Evolutionary conservation across 2,888 invertebrate genomes (phyloP), one percentile per base, ranked within the genome.

Genomic region (Amphipoea lucens): DNA sequence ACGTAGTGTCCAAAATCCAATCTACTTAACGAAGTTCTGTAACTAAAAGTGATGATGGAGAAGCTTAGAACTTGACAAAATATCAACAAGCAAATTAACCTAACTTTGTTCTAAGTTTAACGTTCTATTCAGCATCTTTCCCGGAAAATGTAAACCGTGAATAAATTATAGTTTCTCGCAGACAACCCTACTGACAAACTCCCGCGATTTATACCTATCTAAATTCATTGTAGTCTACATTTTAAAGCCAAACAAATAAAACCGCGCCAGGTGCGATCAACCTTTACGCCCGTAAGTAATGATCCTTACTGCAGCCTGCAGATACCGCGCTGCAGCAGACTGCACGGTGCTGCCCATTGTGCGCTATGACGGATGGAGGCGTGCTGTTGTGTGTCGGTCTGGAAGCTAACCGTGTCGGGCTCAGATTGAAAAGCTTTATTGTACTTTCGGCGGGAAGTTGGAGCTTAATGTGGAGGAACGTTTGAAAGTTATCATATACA

Each of bases 171-270:
- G 4, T 60, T 40, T 45, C 9, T 36, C 20, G 20, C 14, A 77
- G 69, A 36, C 6, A 66, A 40, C 36, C 9, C 12, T 45, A 54
- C 67, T n/a, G 20, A 65, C 48, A 63, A 29, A 14, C 65, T 68
- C 0, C 0, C 78, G 17, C n/a, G 42, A 54, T 70, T 67, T 78
- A 62, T 70, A 57, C n/a, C 45, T 29, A 77, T 71, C 45, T 40
- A 68, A 67, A 45, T 7, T 40, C 23, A 11, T 42, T 72, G 42
- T 65, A 51, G 17, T 42, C 7, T 7, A 62, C 6, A 70, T 69
- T 79, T 54, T 29, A 86, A 65, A 74, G 60, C 63, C 54, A 74
- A 57, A 76, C 63, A 82, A 74, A 82, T 65, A 82, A 71, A 82
- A 40, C 17, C 57, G n/a, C 76, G 20, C 20, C 78, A 63, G 72